A percentile compares a stretch with the other conserved stretches of the same genome.
These are phyloP conservation scores for Calameuta pallipes DNA, from an alignment of 2,888 invertebrate species.

Conservation along the genomic window DNA sequence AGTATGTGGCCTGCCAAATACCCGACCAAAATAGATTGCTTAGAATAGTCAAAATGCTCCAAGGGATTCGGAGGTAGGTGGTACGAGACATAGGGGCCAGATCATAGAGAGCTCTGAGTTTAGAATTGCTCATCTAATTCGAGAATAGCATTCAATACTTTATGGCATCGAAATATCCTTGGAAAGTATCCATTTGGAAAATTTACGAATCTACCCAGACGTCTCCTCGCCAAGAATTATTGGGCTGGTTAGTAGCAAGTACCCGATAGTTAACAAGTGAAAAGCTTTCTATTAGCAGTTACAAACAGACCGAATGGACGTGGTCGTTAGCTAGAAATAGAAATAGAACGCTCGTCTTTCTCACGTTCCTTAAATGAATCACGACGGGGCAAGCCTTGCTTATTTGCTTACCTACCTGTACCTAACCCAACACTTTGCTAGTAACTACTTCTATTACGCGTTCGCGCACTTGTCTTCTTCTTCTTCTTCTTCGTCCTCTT, in stretches of 20 bases:
- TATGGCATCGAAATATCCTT: background rate
- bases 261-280: conserved; percentile 13
- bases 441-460: background rate
- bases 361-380: conserved; percentile 52
- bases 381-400: conserved; percentile 35
- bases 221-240: background rate
- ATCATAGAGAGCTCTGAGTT: background rate
- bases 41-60: background rate
- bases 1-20: conserved; percentile 55
- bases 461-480: background rate
- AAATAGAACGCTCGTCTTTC: conserved; percentile 56
- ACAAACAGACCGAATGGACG: conserved; percentile 59
- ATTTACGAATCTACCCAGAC: background rate
- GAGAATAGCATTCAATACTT: background rate
- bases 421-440: background rate
- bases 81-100: background rate
- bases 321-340: conserved; percentile 52
- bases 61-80: conserved; percentile 2
- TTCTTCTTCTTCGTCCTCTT: background rate
- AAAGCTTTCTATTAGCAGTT: conserved; percentile 53
- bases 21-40: conserved; percentile 48
- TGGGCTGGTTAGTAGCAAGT: background rate
- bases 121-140: background rate
- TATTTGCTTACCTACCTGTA: background rate
- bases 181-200: background rate